These are phyloP conservation scores for Keiferia lycopersicella DNA, from an alignment of 2,888 invertebrate genomes.

Conservation along the genomic window DNA sequence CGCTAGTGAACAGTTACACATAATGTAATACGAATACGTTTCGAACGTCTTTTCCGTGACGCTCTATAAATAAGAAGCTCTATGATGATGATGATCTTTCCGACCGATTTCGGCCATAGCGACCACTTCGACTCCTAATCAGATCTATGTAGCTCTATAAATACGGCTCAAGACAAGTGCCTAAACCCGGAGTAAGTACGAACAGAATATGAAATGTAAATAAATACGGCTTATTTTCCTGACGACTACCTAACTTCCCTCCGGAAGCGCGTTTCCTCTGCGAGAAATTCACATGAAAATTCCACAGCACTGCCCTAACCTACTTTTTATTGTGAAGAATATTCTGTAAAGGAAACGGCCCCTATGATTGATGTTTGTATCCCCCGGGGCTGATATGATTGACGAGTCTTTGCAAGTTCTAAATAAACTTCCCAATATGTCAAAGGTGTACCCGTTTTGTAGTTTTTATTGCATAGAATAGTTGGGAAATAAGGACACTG, in stretches of 20 bases:
- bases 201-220: neutral
- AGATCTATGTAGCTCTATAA: too few relatives aligned
- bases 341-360: slow-evolving; percentile 11
- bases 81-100: too few relatives aligned
- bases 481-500: neutral
- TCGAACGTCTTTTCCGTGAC: too few relatives aligned
- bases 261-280: slow-evolving; percentile 2
- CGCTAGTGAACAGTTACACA: too few relatives aligned
- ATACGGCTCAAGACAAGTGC: too few relatives aligned
- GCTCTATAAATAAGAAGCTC: too few relatives aligned
- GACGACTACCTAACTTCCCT: neutral
- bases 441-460: slow-evolving; percentile 1
- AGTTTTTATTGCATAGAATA: neutral
- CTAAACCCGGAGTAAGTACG: too few relatives aligned
- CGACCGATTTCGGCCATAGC: too few relatives aligned
- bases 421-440: neutral
- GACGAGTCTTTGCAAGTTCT: slow-evolving; percentile 10
- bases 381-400: slow-evolving; percentile 15
- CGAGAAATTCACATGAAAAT: slow-evolving; percentile 1
- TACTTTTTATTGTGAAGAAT: slow-evolving; percentile 5
- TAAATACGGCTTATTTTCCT: neutral
- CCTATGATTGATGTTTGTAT: slow-evolving; percentile 16
- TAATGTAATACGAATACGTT: too few relatives aligned
- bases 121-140: too few relatives aligned
- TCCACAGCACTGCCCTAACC: neutral